These are phyloP conservation scores for Thinocorus orbignyianus DNA, from an alignment of 2,113 vertebrate genomes.

Conservation along the genomic window DNA sequence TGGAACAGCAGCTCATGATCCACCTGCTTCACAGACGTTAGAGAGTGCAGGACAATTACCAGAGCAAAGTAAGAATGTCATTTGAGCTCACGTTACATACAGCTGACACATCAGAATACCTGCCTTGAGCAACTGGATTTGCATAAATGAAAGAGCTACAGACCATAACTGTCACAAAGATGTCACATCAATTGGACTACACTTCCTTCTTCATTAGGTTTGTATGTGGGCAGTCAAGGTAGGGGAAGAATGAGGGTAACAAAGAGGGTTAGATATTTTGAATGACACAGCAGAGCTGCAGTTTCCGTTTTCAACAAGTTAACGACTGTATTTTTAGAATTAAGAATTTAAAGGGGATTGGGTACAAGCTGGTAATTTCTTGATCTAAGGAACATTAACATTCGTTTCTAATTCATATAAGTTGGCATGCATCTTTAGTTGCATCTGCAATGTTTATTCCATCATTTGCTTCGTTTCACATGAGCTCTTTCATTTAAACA, in stretches of 20 bases:
- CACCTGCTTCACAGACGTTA: not conserved
- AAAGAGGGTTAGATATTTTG: not conserved
- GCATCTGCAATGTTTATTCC: conserved; percentile 35
- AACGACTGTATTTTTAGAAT: not conserved
- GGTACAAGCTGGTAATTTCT: not conserved
- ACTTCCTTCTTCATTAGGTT: not conserved
- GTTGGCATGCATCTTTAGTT: conserved; percentile 22
- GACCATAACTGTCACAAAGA: conserved; percentile 24
- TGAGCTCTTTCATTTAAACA: conserved; percentile 63
- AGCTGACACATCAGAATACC: conserved; percentile 46
- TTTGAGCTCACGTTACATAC: not conserved
- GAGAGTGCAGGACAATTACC: not conserved
- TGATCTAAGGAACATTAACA: conserved; percentile 32
- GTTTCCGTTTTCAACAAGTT: not conserved
- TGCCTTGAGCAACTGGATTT: not conserved
- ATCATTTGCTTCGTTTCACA: conserved; percentile 48
- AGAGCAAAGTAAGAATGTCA: not conserved
- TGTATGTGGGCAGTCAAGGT: not conserved
- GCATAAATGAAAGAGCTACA: conserved; percentile 23
- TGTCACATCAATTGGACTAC: not conserved
- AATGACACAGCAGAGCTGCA: not conserved
- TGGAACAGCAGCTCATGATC: not conserved
- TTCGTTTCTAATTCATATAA: conserved; percentile 30
- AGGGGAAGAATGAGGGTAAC: not conserved
- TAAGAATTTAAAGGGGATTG: not conserved